A percentile compares a stretch with the other conserved stretches of the same genome.
Conservation (phyloP, 2,888 invertebrate genomes). For the Deilephila porcellus region DNA sequence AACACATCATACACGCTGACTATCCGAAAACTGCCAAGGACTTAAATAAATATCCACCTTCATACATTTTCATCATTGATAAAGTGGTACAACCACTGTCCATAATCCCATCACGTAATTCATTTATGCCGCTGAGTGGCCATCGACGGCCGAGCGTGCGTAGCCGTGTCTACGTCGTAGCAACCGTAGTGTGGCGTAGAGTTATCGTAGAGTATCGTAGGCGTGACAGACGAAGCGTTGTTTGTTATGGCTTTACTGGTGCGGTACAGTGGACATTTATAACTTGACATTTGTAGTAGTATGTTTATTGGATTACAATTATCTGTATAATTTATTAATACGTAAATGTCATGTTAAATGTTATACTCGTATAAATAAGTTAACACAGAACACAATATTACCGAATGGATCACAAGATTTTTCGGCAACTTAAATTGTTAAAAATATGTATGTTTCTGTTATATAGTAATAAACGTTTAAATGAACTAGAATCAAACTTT, state of each 20-base stretch:
- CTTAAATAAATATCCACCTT: background rate
- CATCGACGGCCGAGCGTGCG: constrained; percentile 7
- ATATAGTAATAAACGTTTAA: too few species aligned
- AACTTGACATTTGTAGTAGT: background rate
- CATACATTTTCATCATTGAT: constrained; percentile 10
- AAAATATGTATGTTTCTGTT: too few species aligned
- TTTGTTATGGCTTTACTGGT: background rate
- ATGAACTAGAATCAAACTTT: too few species aligned
- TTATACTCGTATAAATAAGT: too few species aligned
- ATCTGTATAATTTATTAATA: background rate
- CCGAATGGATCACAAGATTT: too few species aligned
- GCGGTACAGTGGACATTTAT: background rate
- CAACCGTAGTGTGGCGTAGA: background rate
- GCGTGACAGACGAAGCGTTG: background rate
- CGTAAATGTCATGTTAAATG: too few species aligned
- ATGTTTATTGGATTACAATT: background rate
- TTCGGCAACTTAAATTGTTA: too few species aligned
- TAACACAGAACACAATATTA: too few species aligned
- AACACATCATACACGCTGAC: too few species aligned
- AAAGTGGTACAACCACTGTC: constrained; percentile 2
- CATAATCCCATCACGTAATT: constrained; percentile 25
- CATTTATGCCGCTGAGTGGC: constrained; percentile 17
- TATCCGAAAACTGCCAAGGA: too few species aligned
- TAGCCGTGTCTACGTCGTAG: constrained; percentile 18
- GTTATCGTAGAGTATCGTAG: constrained; percentile 13